Evolutionary conservation across 2,797 vertebrate genomes (phyloP), one percentile per base, ranked within the genome.

Genomic region (Coreius guichenoti): DNA sequence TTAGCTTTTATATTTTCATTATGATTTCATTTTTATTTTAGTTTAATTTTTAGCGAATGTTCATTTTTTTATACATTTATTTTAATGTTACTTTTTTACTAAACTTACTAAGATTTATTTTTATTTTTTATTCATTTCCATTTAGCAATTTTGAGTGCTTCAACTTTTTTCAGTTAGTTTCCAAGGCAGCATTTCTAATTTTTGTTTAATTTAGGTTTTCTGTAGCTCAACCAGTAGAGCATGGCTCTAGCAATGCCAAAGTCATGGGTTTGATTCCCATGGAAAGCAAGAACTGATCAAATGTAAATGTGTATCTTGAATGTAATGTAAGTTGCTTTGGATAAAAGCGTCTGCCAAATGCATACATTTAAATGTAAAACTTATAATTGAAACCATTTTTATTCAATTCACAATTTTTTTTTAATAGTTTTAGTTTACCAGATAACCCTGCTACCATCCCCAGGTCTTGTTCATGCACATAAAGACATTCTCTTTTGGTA

Each of bases 401-500:
- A 36, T 31, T 51, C 12, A 31, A 74, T 31, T 51, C 19, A 31
- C 9, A 54, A 31, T 3, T 21, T 5, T 3, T 1, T 75, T 75
- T 75, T 12, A 43, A 54, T 54, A 33, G 29, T 54, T 77, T 77
- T 9, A 39, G 31, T 39, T 26, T 26, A 39, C 8, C 8, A 33
- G 39, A 58, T 39, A 58, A 78, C 16, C 75, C 74, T 77, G 31
- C 31, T 58, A 39, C 1, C 31, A 77, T 39, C 14, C 51, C 33
- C 33, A 39, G 75, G 13, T 56, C 51, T 56, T 23, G 19, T 14
- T 36, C 29, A 23, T n/a, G 51, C 74, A 43, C 33, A 58, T 11
- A 6, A 61, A 26, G 14, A 61, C 23, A 17, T 65, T 56, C 1
- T 72, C 21, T 45, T 49, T 39, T 36, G 29, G 19, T 85, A 98